Percentiles rank a stretch among this genome's conserved stretches.
Conservation (phyloP, 2,113 vertebrate species). For the Actenoides hombroni region DNA sequence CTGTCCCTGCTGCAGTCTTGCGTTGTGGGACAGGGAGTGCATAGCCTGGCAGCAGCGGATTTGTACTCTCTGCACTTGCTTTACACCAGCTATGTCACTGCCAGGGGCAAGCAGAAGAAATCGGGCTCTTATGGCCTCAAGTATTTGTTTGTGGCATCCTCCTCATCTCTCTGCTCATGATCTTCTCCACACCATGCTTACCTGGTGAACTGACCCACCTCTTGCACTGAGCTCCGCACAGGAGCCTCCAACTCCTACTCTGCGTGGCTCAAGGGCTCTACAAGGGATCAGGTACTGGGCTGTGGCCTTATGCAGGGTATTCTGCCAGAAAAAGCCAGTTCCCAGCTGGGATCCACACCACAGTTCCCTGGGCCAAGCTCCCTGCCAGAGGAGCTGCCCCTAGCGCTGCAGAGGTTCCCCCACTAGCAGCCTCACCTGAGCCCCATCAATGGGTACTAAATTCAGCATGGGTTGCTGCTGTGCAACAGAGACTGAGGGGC, state of each 20-base stretch:
- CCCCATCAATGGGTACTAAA: not conserved
- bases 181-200: not conserved
- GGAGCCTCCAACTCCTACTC: not conserved
- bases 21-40: rapidly evolving
- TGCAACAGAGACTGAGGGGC: not conserved
- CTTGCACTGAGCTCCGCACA: not conserved
- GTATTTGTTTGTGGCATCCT: not conserved
- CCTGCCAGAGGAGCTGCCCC: not conserved
- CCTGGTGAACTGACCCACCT: rapidly evolving
- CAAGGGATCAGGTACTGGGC: not conserved
- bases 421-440: not conserved
- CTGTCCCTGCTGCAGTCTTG: not conserved
- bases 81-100: not conserved
- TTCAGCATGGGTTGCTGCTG: not conserved
- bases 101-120: not conserved
- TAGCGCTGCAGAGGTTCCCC: not conserved
- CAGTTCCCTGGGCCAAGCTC: not conserved
- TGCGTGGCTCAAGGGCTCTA: not conserved
- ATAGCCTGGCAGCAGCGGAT: not conserved
- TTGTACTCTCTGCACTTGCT: not conserved
- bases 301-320: not conserved
- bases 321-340: not conserved
- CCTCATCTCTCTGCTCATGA: not conserved
- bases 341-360: not conserved
- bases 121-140: not conserved